Base-by-base conservation (phyloP, 2,888 invertebrate species). In the Charanyca ferruginea region DNA sequence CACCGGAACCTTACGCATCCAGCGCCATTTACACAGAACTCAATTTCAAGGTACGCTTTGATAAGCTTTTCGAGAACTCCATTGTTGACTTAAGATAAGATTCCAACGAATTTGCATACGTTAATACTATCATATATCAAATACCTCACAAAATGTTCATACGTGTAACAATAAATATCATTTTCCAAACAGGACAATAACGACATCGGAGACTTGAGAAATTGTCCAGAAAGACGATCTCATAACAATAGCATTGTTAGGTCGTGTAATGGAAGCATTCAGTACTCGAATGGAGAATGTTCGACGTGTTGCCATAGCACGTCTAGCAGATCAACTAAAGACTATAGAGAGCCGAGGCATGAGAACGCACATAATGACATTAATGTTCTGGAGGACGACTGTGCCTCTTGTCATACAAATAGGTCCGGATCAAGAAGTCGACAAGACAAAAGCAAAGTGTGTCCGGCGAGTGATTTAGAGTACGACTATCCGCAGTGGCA, bases 1-100 rank as follows among this genome's bases (percentile, higher is more conserved):
- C 95, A 76, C 95, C 94, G 71, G 95, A 95, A 85, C 94, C 95
- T 58, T 95, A 95, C 85, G 95, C 95, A 41, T 95, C 95, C 64
- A 95, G 90, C 83, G 95, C 95, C 86, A 95, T 95, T 91, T 95
- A 95, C 93, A 95, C 95, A 80, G 95, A 95, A 91, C 95, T 95
- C 90, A 95, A 95, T 89, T 95, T 94, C 91, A 95, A 95, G 95
- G 95, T 95, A 93, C 71, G 79, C 76, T 70, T 73, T 84, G 94
- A 94, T 94, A 94, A 93, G 89, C 83, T 83, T 85, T 90, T 87
- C 81, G 84, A 87, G 87, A 88, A 89, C 66, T 81, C 75, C 73
- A 79, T 81, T 88, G 85, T 90, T 89, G 86, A 88, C 81, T 82
- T 66, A 73, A 86, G 93, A 94, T 94, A 90, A 91, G 89, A 89